A percentile compares a stretch with the other conserved stretches of the same genome.
phyloP scores from a whole-genome alignment of 30 jellyfish, hydroid and myxozoan species.

The Cassiopea andromeda region DNA sequence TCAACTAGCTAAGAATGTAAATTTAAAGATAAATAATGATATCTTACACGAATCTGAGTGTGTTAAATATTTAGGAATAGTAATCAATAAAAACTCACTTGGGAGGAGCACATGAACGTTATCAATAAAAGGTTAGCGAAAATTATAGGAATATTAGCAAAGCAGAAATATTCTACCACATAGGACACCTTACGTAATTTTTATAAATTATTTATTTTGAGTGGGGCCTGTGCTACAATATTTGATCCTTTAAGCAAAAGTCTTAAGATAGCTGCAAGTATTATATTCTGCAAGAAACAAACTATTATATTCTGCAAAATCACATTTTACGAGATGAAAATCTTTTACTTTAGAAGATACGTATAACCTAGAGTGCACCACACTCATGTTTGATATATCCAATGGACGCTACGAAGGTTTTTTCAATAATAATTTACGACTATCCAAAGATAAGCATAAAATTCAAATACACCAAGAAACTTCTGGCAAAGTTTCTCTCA shows the following conservation, averaged over 20 bases:
- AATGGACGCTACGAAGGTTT: slow-evolving; percentile 33
- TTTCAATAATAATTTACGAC: slow-evolving; percentile 13
- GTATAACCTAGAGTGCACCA: slow-evolving; percentile 38
- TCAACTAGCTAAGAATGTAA: no score
- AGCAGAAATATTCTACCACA: slow-evolving; percentile 20
- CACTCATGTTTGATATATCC: slow-evolving; percentile 6
- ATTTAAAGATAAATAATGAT: no score
- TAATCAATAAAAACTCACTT: no score
- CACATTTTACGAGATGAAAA: slow-evolving; percentile 16
- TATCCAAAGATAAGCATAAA: not conserved
- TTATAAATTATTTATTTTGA: slow-evolving; percentile 21
- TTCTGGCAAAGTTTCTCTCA: slow-evolving; percentile 40
- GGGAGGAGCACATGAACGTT: not conserved
- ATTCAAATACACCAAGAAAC: slow-evolving; percentile 11
- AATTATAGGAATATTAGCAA: slow-evolving; percentile 21
- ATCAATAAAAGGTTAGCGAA: not conserved
- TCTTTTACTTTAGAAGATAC: slow-evolving; percentile 49
- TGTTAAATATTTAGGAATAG: no score
- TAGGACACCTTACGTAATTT: not conserved
- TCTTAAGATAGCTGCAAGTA: slow-evolving; percentile 37
- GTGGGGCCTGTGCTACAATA: slow-evolving; percentile 20
- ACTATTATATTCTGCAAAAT: no score
- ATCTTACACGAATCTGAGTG: no score
- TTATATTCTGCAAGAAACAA: slow-evolving; percentile 4
- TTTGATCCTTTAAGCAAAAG: slow-evolving; percentile 5